Base-by-base conservation (phyloP, 2,797 vertebrate species). In the Spatula versicolor region DNA sequence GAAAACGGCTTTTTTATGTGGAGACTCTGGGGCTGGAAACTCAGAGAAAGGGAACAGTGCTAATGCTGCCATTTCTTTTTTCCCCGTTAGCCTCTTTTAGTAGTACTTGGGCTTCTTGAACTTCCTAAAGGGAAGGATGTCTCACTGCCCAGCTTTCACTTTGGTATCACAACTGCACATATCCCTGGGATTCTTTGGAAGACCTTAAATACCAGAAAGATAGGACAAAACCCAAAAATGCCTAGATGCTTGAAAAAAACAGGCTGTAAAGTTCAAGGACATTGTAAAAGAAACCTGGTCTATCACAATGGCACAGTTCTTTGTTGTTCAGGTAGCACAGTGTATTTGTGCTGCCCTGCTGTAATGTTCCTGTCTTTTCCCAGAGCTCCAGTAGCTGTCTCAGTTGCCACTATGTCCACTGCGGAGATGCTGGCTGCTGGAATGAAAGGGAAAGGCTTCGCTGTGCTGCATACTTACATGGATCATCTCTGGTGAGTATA, bases 371-470 rank as follows among this genome's bases (percentile, higher is more conserved):
- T 21, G 72, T 86, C 75, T 91, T 62, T 88, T 25, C 85, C 55
- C 95, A 99, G 99, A 94, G 98, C 99, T 86, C 99, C 99, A 0
- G 97, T 99, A 84, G 99, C 99, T 16, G 94, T 99, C 13, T 99
- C 98, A 78, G 98, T 98, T 33, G 98, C 99, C 52, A 98, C 97
- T 21, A 95, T 98, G 97, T 98, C 99, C 81, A 98, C 97, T 8
- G 89, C 93, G 30, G 98, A 99, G 96, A 99, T 99, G 99, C 94
- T 96, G 82, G 97, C 96, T 37, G 96, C 97, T 67, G 98, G 98
- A 30, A 98, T 99, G 99, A 99, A 99, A 76, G 99, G 99, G n/a
- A 99, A 98, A 97, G 99, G 99, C 82, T 98, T 99, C 93, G 98
- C 97, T 75, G 96, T 99, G 88, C 96, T 99, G 76, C 99, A 99